A percentile compares a stretch with the other conserved stretches of the same genome.
Evolutionary conservation across 2,797 vertebrate species (phyloP).

Genomic region (Chelidonichthys spinosus): DNA sequence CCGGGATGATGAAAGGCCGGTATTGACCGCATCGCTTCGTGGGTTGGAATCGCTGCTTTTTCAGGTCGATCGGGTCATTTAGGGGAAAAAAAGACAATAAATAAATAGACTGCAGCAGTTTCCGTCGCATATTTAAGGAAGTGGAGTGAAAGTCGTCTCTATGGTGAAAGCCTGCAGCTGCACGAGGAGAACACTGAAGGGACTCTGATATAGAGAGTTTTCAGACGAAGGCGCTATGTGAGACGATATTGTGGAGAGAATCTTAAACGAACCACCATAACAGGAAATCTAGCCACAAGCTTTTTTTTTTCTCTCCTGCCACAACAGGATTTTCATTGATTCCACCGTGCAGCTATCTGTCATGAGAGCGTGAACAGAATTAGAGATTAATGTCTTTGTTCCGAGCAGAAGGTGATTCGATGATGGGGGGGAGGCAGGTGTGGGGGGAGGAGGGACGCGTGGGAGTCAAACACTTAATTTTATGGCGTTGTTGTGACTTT

Average conservation of each 20-base stretch:
- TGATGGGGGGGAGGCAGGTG: too few species aligned
- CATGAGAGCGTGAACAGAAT: not conserved
- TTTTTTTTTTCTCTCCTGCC: not conserved
- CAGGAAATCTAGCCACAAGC: conserved; percentile 30
- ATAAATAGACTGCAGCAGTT: conserved; percentile 44
- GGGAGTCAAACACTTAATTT: not conserved
- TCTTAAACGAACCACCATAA: conserved; percentile 30
- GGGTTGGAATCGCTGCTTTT: conserved; percentile 50
- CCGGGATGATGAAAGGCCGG: conserved; percentile 68
- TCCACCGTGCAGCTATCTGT: not conserved
- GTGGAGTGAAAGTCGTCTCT: conserved; percentile 75
- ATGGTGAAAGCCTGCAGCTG: conserved; percentile 74
- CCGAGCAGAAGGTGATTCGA: too few species aligned
- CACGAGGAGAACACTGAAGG: conserved; percentile 52
- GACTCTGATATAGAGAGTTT: conserved; percentile 65
- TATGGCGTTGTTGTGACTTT: not conserved
- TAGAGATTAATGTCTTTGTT: not conserved
- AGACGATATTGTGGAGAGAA: conserved; percentile 41
- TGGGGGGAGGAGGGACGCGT: too few species aligned
- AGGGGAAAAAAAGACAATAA: conserved; percentile 67
- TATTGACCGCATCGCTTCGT: conserved; percentile 67
- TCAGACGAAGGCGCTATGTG: conserved; percentile 41
- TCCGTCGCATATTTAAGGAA: conserved; percentile 72
- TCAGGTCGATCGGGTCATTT: conserved; percentile 67
- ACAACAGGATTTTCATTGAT: not conserved